Base-by-base conservation (phyloP, 2,797 vertebrate genomes). In the Danio kyathit region DNA sequence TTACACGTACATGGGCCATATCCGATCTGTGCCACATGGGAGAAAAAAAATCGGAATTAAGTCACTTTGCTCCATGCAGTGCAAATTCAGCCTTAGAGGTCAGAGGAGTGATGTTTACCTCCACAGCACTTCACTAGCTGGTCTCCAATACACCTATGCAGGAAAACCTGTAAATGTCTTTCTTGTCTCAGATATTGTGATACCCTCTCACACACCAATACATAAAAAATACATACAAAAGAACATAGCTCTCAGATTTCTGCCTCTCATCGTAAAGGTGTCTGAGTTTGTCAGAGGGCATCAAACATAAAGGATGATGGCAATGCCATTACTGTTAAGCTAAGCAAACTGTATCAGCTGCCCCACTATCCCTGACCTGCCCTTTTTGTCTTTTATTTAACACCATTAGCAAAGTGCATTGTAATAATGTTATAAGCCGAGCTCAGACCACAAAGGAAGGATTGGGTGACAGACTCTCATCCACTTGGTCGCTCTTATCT, bases 331-430 rank as follows among this genome's bases (percentile, higher is more conserved):
- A 87, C 88, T 89, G 81, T 81, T 70, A 78, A 88, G 87, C 86
- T 89, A 90, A 90, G 89, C 29, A 29, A 29, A 29, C 29, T 88
- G 86, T 83, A 88, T 90, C 87, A 84, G 80, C 79, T 87, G 73
- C 56, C 77, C 84, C 71, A 77, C 80, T 84, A 83, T 83, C 87
- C 85, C 85, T 49, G 74, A 87, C 80, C 67, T 85, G 78, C 86
- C 88, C 89, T 90, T 90, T 89, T 84, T 76, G 86, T 92, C 90
- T 90, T 86, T 88, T 29, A 29, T 87, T 89, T 93, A 92, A 93
- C 89, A 84, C 90, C 90, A 91, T 94, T 92, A 93, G 93, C 90
- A 92, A 91, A 93, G 93, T 94, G 93, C 91, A 90, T 72, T 82
- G 88, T 94, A 94, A 94, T 88, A 89, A 74, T 70, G 88, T 94